Base-by-base conservation (phyloP, 2,888 invertebrate genomes). In the Oscheius sp. region DNA sequence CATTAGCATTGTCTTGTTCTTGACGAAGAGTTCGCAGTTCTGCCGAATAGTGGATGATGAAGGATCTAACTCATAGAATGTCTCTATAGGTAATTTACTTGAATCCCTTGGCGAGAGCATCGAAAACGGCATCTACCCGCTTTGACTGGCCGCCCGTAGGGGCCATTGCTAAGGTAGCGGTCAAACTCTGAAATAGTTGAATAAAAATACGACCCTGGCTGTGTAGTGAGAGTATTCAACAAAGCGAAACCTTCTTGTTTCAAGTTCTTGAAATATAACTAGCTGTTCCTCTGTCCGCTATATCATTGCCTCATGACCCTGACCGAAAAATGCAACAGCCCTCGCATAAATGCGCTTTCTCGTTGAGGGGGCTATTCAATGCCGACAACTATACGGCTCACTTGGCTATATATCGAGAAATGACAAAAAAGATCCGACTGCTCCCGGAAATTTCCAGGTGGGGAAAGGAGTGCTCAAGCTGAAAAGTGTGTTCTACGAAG, bases 51-150 rank as follows among this genome's bases (percentile, higher is more conserved):
- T 67, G 62, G n/a, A 62, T 49, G 33, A 67, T 67, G 33, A 67
- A 67, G 17, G 67, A 67, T 62, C 67, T 61, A 24, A 41, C 22
- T n/a, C 14, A 44, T 20, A 20, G 24, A 30, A 17, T 33, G n/a
- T n/a, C n/a, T n/a, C n/a, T n/a, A n/a, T n/a, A n/a, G n/a, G n/a
- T n/a, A 50, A 63, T 51, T 17, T 22, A 67, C 67, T 67, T 67
- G 62, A 67, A 67, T 62, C 67, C 67, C 24, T 62, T 67, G 12
- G 67, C 49, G 12, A 67, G 33, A 9, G 51, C 62, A 22, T 67
- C 67, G 62, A 67, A 62, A 12, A 67, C 51, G 32, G 62, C 67
- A 51, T 67, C 67, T 17, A 50, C 24, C 28, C 67, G 30, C 28
- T 61, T 61, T 32, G 59, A 59, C n/a, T 38, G 36, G 44, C 67